A percentile compares a stretch with the other conserved stretches of the same genome.
Conservation (phyloP, 2,888 invertebrate species). For the Cephus spinipes region DNA sequence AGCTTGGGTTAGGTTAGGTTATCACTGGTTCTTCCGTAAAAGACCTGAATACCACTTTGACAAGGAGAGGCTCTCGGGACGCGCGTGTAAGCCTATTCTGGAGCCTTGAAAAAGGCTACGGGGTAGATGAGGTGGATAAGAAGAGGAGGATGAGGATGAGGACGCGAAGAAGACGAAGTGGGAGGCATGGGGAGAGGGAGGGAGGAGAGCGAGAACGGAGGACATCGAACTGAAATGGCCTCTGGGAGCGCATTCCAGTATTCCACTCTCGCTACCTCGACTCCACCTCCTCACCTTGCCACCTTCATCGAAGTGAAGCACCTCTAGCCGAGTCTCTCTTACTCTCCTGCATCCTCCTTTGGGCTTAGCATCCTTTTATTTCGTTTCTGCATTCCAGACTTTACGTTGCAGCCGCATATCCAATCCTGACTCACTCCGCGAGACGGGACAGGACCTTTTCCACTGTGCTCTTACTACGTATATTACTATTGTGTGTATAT, state of each 20-base stretch:
- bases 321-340: conserved; percentile 4
- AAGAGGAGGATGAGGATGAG: conserved; percentile 12
- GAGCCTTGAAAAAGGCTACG: conserved; percentile 16
- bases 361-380: conserved; percentile 51
- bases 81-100: conserved; percentile 25
- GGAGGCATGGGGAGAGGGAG: conserved; percentile 36
- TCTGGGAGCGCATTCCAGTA: conserved; percentile 65
- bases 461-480: background rate
- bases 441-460: background rate
- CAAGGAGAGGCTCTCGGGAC: conserved; percentile 15
- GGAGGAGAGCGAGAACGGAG: conserved; percentile 58
- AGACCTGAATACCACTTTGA: background rate
- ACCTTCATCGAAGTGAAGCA: background rate
- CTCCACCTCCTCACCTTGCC: conserved; percentile 35
- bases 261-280: conserved; percentile 62
- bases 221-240: conserved; percentile 66
- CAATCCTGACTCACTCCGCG: conserved; percentile 2
- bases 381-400: conserved; percentile 51
- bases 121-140: conserved; percentile 9
- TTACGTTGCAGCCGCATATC: conserved; percentile 24
- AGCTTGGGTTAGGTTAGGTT: background rate
- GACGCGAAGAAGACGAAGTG: conserved; percentile 22
- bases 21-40: background rate
- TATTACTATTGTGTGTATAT: background rate
- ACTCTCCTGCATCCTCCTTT: conserved; percentile 35